Evolutionary conservation across 2,797 vertebrate genomes (phyloP), one percentile per base, ranked within the genome.

Genomic region (Pithecia hirsuta): DNA sequence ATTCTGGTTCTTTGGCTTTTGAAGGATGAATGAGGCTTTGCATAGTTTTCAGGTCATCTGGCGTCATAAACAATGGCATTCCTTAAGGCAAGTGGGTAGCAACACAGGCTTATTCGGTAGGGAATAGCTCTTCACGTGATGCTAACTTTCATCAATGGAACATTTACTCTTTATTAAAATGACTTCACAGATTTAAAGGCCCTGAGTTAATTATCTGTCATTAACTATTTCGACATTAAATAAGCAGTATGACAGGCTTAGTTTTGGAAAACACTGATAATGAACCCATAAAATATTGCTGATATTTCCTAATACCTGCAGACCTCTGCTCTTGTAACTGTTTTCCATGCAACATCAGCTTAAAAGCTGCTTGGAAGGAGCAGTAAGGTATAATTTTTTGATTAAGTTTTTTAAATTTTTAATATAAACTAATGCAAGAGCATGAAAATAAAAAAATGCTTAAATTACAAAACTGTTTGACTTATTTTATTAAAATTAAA

Each of bases 161-260:
- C 11, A 36, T 81, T 83, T 19, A 44, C 41, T 33, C 36, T 89
- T 89, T 79, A 75, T 59, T 55, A 67, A 97, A 91, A 84, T 59
- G 17, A 72, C 70, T 81, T 95, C 64, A 96, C 79, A 89, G 50
- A 67, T 76, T 92, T 89, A 89, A 76, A 91, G 74, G 28, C 78
- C 24, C 67, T 46, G 19, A 14, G 30, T 88, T 95, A 85, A 89
- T 83, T 81, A 95, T 24, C 41, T 94, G 30, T 52, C 74, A 52
- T 84, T 93, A 91, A 83, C 96, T 88, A 92, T 93, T 92, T 96
- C 36, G 80, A 48, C 46, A 59, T 75, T 92, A 95, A 92, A 79
- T 87, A 94, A 92, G 46, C 52, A 85, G 7, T 36, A 30, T 83
- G 20, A 78, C 39, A 78, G 39, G 26, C 12, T 57, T 88, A 26